Conservation (phyloP, 1,140 invertebrate species). For the Eumeta japonica region DNA sequence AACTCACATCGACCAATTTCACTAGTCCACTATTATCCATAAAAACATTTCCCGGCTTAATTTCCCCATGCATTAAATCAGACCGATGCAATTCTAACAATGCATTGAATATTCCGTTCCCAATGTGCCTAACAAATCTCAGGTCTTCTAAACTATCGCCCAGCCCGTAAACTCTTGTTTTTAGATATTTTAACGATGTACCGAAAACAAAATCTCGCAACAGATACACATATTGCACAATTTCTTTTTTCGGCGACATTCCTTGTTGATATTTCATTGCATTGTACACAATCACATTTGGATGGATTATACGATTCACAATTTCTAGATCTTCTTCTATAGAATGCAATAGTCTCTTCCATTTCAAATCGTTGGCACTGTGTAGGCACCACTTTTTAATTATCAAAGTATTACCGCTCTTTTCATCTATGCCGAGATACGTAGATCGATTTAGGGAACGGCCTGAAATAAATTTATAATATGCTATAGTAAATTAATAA, state of each 20-base stretch:
- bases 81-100: conserved; percentile 52
- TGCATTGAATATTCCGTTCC: conserved; percentile 64
- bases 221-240: conserved; percentile 53
- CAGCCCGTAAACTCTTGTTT: conserved; percentile 20
- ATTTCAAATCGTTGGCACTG: conserved; percentile 29
- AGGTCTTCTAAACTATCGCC: conserved; percentile 58
- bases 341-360: conserved; percentile 40
- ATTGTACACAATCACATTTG: conserved; percentile 68
- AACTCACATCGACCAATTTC: conserved; percentile 32
- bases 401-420: conserved; percentile 28
- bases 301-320: conserved; percentile 65
- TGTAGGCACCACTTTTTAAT: conserved; percentile 58
- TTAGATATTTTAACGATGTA: conserved; percentile 26
- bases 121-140: conserved; percentile 64
- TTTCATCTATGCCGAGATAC: conserved; percentile 38
- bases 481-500: no score
- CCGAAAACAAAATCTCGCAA: conserved; percentile 65
- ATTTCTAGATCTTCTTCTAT: conserved; percentile 73
- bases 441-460: conserved; percentile 36
- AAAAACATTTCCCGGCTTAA: conserved; percentile 38
- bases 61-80: conserved; percentile 33
- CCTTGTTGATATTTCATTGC: conserved; percentile 62
- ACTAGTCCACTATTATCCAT: conserved; percentile 31
- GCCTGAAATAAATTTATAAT: conserved; percentile 25
- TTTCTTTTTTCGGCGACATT: conserved; percentile 54